A percentile compares a stretch with the other conserved stretches of the same genome.
Conservation (phyloP, 1,140 invertebrate species). For the Philotrypesis tridentata region DNA sequence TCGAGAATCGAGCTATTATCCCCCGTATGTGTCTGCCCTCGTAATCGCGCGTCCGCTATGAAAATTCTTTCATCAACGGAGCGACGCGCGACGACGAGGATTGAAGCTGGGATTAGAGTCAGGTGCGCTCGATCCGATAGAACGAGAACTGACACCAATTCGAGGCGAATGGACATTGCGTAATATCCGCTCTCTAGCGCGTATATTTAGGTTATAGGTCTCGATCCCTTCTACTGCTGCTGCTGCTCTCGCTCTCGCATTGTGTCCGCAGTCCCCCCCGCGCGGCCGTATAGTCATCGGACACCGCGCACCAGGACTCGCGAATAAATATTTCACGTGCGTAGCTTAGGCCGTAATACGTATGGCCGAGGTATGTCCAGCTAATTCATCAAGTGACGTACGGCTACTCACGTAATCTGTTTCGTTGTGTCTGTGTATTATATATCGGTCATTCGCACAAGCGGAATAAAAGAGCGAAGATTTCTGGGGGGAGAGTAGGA, state of each 20-base stretch:
- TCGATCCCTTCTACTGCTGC: not conserved
- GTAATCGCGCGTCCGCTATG: not conserved
- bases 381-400: not conserved
- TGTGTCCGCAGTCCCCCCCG: too few species aligned
- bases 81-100: too few species aligned
- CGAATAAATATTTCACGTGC: not conserved
- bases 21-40: too few species aligned
- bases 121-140: not conserved
- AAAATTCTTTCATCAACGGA: not conserved
- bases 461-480: not conserved
- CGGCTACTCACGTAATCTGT: not conserved
- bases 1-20: too few species aligned
- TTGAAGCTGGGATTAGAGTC: not conserved
- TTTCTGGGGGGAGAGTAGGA: too few species aligned
- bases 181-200: not conserved
- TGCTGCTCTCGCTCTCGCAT: too few species aligned
- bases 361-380: not conserved
- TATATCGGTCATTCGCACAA: not conserved
- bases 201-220: constrained; percentile 16
- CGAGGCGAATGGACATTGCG: not conserved
- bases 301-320: not conserved
- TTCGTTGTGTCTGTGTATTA: too few species aligned
- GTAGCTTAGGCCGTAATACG: not conserved
- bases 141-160: constrained; percentile 14
- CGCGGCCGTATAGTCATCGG: not conserved